These are phyloP conservation scores for Bambusicola thoracicus DNA, from an alignment of 2,113 vertebrate species.

Conservation along the genomic window DNA sequence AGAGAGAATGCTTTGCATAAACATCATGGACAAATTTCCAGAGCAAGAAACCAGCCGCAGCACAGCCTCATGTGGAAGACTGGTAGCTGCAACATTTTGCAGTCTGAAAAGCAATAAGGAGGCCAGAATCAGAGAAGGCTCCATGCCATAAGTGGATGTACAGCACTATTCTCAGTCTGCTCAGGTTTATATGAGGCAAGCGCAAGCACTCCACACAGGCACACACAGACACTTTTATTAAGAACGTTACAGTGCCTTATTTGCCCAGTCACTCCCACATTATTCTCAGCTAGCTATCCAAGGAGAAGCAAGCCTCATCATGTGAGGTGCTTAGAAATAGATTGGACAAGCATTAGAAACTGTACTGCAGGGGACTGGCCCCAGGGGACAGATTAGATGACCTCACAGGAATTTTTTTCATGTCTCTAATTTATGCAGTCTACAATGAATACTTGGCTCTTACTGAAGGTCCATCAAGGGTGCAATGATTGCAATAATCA, in stretches of 20 bases:
- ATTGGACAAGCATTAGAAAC: slow-evolving; percentile 38
- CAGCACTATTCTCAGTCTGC: background rate
- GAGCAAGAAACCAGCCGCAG: background rate
- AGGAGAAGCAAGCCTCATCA: background rate
- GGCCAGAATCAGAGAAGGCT: background rate
- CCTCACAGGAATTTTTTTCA: background rate
- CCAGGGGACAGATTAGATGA: slow-evolving; percentile 22
- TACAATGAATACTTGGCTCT: slow-evolving; percentile 31
- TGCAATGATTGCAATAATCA: slow-evolving; percentile 43
- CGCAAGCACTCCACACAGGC: background rate
- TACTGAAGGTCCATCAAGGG: slow-evolving; percentile 22
- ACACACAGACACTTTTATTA: fast-evolving
- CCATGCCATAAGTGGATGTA: background rate
- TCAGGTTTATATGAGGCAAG: background rate
- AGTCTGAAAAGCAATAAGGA: background rate
- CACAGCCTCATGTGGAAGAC: background rate
- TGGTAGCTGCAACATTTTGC: background rate
- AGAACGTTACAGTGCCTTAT: background rate
- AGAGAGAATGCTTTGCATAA: background rate
- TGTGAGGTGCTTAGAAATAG: slow-evolving; percentile 18
- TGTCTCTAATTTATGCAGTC: slow-evolving; percentile 4
- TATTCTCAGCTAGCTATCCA: background rate
- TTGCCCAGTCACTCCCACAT: background rate
- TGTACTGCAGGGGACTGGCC: background rate
- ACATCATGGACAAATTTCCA: background rate